Percentiles rank a stretch among this genome's conserved stretches.
Evolutionary conservation across 1,140 invertebrate genomes (phyloP).

Genomic region (Octopus bimaculoides): DNA sequence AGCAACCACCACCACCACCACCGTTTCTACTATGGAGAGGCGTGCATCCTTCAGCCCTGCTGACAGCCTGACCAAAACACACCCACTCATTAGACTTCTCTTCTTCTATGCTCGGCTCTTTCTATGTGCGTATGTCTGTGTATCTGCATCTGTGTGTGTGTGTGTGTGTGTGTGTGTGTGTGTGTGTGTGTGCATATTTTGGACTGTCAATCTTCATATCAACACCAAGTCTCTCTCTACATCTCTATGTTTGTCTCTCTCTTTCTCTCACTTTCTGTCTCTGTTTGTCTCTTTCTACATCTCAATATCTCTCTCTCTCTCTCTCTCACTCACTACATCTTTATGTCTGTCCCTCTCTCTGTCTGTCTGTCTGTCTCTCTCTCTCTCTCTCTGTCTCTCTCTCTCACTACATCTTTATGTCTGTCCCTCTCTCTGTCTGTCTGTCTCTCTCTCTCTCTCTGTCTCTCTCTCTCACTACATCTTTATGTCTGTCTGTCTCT

Average conservation of each 20-base stretch:
- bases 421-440: no score
- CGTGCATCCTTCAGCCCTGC: no score
- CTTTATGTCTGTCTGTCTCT: no score
- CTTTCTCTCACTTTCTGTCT: background rate
- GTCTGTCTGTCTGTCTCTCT: background rate
- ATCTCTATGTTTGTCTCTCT: background rate
- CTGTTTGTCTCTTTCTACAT: background rate
- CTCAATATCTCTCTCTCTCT: background rate
- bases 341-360: background rate
- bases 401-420: background rate
- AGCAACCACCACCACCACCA: no score
- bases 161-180: background rate
- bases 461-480: background rate
- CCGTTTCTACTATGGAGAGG: no score
- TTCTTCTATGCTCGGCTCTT: no score
- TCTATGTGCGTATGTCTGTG: no score
- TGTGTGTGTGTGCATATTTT: slow-evolving; percentile 6
- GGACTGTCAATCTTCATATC: background rate
- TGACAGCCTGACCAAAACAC: no score
- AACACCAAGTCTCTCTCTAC: background rate
- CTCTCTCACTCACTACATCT: background rate
- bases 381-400: no score
- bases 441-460: background rate
- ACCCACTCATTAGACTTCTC: no score
- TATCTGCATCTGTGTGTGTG: background rate